Base-by-base conservation (phyloP, 37 sponge, comb jelly and placozoan genomes). In the Ephydatia muelleri region DNA sequence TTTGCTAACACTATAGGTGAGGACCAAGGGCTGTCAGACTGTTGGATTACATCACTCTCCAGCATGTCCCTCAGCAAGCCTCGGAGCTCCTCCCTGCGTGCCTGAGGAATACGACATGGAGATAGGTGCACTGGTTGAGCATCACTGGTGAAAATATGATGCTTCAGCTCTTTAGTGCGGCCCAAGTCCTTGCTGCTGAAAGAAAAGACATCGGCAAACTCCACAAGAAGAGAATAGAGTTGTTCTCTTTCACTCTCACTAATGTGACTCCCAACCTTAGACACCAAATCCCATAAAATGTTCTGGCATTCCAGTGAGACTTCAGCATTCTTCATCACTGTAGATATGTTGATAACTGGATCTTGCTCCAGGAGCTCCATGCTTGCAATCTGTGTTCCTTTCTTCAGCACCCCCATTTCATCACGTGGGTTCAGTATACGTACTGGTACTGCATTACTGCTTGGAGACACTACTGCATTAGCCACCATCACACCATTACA, bases 51-150 rank as follows among this genome's bases (percentile, higher is more conserved):
- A 9, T 49, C 43, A 43, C 43, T 43, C 80, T 49, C 47, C 0
- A 66, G 74, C 89, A 88, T 88, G 0, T 84, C 80, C 0, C n/a
- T 28, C 27, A 92, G 84, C 80, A 91, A 48, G 69, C 70, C 37
- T 9, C 11, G 48, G 25, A 82, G 47, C 38, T 82, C 64, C 57
- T 82, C 65, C n/a, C 84, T 64, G 22, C 38, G 66, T 5, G 67
- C 33, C 27, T 86, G 33, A 28, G 86, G 91, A 13, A 73, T 84
- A 14, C 87, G 84, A 6, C 75, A 34, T 1, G 87, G 85, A 48
- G 68, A 48, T 43, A 86, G 91, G 47, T 49, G 28, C 8, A 91
- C 76, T 13, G 92, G 92, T 39, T 79, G 37, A 67, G 76, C 78
- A 26, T 86, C 80, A 12, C 91, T 87, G 25, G 87, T 86, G 37